Base-by-base conservation (phyloP, 1,140 invertebrate species). In the Megalopta genalis region DNA sequence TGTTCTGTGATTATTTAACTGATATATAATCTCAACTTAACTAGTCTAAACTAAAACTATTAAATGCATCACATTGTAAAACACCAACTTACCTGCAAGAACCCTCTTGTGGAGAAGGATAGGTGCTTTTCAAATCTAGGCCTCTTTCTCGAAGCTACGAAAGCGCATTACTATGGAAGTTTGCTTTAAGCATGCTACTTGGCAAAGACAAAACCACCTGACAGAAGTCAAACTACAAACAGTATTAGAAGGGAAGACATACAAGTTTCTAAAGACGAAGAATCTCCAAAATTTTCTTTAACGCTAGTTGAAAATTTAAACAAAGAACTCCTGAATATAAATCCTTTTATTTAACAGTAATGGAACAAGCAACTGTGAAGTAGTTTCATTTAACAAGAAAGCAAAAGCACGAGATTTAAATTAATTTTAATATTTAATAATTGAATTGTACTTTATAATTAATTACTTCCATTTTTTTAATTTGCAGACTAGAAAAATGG, bases 1-100 rank as follows among this genome's bases (percentile, higher is more conserved):
- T 37, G 6, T 21, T 37, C 42, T 37, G 4, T 16, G 25, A 32
- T 16, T 32, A 62, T 14, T 62, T 52, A 0, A 12, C 12, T 14
- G 10, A 12, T 46, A 16, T 4, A 10, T 49, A 6, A 21, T 52
- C 49, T 52, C 18, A 52, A 52, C 49, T 52, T 18, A 21, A 21
- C 49, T 52, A 52, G 49, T 18, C 49, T 52, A 52, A 46, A 46
- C 16, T 52, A 18, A 57, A 37, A 27, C 49, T 32, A 52, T 9
- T 37, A 8, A 64, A 63, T 32, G n/a, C 14, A 42, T 23, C 25
- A 66, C 18, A 37, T 49, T 42, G 21, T 52, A 46, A 21, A 49
- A 21, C 23, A 23, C 60, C 21, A 10, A 78, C 76, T 78, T 78
- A 78, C 76, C 76, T 78, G 67, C 27, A 4, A 21, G n/a, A 5